phyloP scores from a whole-genome alignment of 2,113 vertebrate species.

The Amblyopsis rosae region DNA sequence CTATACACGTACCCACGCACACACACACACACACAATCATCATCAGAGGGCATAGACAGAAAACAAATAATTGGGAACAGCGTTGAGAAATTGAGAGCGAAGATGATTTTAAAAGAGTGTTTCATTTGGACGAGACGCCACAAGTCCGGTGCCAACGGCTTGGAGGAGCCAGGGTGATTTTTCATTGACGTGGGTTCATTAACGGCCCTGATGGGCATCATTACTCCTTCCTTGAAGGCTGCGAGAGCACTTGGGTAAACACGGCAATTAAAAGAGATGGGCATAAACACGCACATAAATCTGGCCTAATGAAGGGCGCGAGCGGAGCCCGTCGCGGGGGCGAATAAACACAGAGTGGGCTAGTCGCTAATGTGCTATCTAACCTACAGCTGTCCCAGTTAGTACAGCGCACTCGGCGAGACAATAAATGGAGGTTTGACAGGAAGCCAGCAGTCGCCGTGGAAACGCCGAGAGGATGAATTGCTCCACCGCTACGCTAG shows the following conservation, averaged over 20 bases:
- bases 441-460: constrained; percentile 29
- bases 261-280: constrained; percentile 68
- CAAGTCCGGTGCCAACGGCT: constrained; percentile 30
- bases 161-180: constrained; percentile 60
- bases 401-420: constrained; percentile 43
- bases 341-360: constrained; percentile 56
- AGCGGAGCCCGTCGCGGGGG: constrained; percentile 53
- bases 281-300: constrained; percentile 68
- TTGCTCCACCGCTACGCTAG: constrained; percentile 44
- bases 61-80: constrained; percentile 13
- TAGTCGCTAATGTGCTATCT: constrained; percentile 58
- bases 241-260: constrained; percentile 70
- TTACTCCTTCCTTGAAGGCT: constrained; percentile 66
- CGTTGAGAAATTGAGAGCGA: neutral
- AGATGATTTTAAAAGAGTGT: constrained; percentile 32
- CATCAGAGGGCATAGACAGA: neutral
- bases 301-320: constrained; percentile 66
- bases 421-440: constrained; percentile 20
- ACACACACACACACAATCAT: neutral
- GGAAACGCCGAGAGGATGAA: constrained; percentile 46
- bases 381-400: constrained; percentile 63
- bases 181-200: constrained; percentile 70
- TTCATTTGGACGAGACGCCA: constrained; percentile 43
- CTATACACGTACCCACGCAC: constrained; percentile 59
- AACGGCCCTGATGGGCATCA: constrained; percentile 68